Percentiles rank a stretch among this genome's conserved stretches.
These are phyloP conservation scores for Cistogaster globosa DNA, from an alignment of 2,888 invertebrate genomes.

Conservation along the genomic window DNA sequence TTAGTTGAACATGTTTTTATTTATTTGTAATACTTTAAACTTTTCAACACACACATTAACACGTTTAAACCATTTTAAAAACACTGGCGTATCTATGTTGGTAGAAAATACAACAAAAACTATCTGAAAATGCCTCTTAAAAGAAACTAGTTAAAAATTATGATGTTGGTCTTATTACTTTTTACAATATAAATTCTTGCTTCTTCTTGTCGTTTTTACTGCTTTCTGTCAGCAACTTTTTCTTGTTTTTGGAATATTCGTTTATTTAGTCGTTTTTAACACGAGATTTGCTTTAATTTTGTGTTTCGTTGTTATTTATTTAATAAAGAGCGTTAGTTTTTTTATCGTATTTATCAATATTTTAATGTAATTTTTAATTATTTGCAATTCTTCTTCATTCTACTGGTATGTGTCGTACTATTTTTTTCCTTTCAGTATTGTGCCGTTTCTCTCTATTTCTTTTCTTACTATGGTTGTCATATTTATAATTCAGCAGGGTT, in stretches of 20 bases:
- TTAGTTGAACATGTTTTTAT: constrained; percentile 25
- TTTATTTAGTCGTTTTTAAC: constrained; percentile 43
- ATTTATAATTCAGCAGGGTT: constrained; percentile 20
- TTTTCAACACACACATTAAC: constrained; percentile 9
- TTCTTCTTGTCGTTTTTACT: constrained; percentile 52
- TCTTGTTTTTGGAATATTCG: constrained; percentile 55
- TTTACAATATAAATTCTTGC: constrained; percentile 43
- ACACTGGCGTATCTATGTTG: constrained; percentile 45
- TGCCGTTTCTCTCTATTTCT: constrained; percentile 35
- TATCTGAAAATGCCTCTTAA: constrained; percentile 49
- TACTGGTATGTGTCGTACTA: constrained; percentile 66
- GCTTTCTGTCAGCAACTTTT: constrained; percentile 65
- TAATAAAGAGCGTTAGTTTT: constrained; percentile 70
- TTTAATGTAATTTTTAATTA: constrained; percentile 70
- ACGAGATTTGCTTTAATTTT: constrained; percentile 55
- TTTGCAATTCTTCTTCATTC: constrained; percentile 72
- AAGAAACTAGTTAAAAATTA: constrained; percentile 46
- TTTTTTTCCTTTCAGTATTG: constrained; percentile 50
- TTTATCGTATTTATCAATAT: constrained; percentile 71
- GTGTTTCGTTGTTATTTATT: constrained; percentile 61
- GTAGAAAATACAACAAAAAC: constrained; percentile 20
- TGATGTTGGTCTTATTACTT: constrained; percentile 62
- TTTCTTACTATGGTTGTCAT: constrained; percentile 20
- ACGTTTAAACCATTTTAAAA: constrained; percentile 1
- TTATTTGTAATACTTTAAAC: constrained; percentile 44